Evolutionary conservation across 2,797 vertebrate genomes (phyloP).

Genomic region (Argentina silus): DNA sequence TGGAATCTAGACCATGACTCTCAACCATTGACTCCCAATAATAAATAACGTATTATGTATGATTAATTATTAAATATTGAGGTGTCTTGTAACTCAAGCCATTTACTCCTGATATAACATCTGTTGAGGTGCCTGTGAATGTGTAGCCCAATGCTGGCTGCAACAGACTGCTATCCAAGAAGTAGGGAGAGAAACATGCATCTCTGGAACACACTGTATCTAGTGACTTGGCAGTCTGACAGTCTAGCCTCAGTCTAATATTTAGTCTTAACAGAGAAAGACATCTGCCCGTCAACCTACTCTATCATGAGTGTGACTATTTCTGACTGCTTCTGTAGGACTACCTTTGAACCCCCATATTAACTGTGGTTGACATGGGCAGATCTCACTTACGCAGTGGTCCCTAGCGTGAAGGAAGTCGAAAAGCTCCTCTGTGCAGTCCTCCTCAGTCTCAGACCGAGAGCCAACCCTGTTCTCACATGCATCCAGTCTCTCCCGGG

Average conservation of each 20-base stretch:
- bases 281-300: not conserved
- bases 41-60: too few species aligned
- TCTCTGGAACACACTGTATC: not conserved
- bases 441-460: constrained; percentile 84
- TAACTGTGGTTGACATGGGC: too few species aligned
- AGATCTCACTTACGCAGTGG: constrained; percentile 89
- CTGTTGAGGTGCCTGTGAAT: not conserved
- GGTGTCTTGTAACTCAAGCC: too few species aligned
- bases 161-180: not conserved
- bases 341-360: not conserved
- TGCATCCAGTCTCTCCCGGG: constrained; percentile 80
- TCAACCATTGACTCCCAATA: too few species aligned
- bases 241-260: not conserved
- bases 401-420: constrained; percentile 95
- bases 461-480: constrained; percentile 88
- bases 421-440: constrained; percentile 95
- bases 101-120: too few species aligned
- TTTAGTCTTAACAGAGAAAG: not conserved
- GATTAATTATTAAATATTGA: too few species aligned
- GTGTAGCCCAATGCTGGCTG: not conserved
- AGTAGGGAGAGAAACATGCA: not conserved
- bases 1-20: too few species aligned
- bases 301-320: not conserved
- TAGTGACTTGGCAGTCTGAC: not conserved
- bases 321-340: not conserved